phyloP scores from a whole-genome alignment of 1,140 invertebrate species.

The Euwallacea fornicatus region DNA sequence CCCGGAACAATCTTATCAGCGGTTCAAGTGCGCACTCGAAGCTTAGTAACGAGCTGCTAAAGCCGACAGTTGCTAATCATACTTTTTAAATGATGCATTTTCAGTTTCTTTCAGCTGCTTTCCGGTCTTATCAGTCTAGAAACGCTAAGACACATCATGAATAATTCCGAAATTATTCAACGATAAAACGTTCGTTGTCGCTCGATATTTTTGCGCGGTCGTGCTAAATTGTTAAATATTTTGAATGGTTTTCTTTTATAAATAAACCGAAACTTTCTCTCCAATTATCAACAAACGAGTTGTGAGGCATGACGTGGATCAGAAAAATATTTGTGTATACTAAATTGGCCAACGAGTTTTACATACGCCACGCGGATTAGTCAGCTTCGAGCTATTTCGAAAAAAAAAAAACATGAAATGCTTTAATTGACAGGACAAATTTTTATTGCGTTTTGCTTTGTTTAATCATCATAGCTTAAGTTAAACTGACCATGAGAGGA shows the following conservation, averaged over 20 bases:
- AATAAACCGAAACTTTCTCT: constrained; percentile 12
- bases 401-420: constrained; percentile 20
- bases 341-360: constrained; percentile 17
- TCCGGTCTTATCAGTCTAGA: too few relatives aligned
- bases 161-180: too few relatives aligned
- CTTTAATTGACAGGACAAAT: constrained; percentile 7
- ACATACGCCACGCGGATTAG: constrained; percentile 13
- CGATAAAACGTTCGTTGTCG: too few relatives aligned
- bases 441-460: background rate
- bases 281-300: constrained; percentile 16
- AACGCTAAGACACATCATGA: too few relatives aligned
- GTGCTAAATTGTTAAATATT: constrained; percentile 6
- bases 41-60: too few relatives aligned
- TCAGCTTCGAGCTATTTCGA: constrained; percentile 15
- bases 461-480: background rate
- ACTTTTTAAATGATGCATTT: too few relatives aligned
- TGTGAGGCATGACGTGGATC: constrained; percentile 12
- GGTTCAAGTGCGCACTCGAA: too few relatives aligned
- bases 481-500: too few relatives aligned
- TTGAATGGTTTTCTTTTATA: constrained; percentile 8
- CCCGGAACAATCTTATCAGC: too few relatives aligned
- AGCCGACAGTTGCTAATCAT: too few relatives aligned
- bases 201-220: background rate
- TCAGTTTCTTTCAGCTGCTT: too few relatives aligned
- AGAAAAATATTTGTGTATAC: constrained; percentile 17